Base-by-base conservation (phyloP, 2,113 vertebrate species). In the Monarcha castaneiventris region DNA sequence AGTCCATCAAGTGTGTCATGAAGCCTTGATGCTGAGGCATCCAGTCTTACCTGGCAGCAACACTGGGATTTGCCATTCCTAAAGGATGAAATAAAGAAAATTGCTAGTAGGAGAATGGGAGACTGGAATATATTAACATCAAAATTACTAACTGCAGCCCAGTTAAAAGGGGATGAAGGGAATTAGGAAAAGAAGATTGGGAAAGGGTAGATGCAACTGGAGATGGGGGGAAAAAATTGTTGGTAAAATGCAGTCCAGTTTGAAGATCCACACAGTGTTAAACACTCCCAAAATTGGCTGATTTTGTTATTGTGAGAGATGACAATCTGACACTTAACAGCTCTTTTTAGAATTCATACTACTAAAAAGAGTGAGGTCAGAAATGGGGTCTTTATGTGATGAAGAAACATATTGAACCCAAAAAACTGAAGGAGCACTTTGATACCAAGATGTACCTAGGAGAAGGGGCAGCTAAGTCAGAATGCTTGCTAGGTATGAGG, bases 381-480 rank as follows among this genome's bases (percentile, higher is more conserved):
- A 81, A 84, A 12, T 22, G 10, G 12, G 5, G 6, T 5, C 10
- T 20, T 61, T 25, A 16, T 43, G 13, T 54, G 55, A 29, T 16
- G 56, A 93, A 25, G 56, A 62, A 84, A 55, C 3, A 8, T 3
- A 27, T 1, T 1, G 0, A 91, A 72, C 21, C 13, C 21, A 8
- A 39, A 81, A 74, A 78, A 1, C 35, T 12, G 4, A 74, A 87
- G 48, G 26, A 77, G 8, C 6, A 6, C 33, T 39, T 81, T 33
- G 23, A 25, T 63, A 71, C n/a, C n/a, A 32, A 35, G 30, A 3
- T 63, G 4, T 11, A 43, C 1, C 0, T 41, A 14, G 3, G 5
- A 1, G 56, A 71, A 78, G 30, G 44, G 13, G 15, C 33, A 48
- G 59, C 12, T 11, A 16, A 58, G 14, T 22, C 30, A 59, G 39